These are phyloP conservation scores for Cyanoderma ruficeps DNA, from an alignment of 2,113 vertebrate genomes.

Conservation along the genomic window DNA sequence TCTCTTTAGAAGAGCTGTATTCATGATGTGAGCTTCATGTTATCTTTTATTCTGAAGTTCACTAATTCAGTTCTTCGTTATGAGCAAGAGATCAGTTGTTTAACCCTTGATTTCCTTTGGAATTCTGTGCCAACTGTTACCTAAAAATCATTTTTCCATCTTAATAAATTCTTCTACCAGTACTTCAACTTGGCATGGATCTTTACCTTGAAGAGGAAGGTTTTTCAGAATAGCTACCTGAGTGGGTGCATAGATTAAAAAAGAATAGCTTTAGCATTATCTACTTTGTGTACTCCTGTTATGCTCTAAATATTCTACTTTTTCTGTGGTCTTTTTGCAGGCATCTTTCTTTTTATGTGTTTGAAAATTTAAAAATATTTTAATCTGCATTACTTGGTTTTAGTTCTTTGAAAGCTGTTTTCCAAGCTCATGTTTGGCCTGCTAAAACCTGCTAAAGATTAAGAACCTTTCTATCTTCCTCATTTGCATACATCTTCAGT, in stretches of 20 bases:
- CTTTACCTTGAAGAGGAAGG: not conserved
- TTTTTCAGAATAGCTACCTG: not conserved
- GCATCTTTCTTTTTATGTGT: not conserved
- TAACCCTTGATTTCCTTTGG: not conserved
- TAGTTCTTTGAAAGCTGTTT: not conserved
- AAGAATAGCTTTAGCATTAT: not conserved
- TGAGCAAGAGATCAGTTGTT: not conserved
- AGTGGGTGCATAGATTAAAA: not conserved
- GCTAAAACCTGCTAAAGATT: not conserved
- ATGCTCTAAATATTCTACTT: not conserved
- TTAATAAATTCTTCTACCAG: not conserved
- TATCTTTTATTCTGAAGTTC: not conserved
- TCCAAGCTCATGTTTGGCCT: not conserved
- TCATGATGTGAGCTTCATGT: not conserved
- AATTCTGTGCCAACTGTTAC: not conserved
- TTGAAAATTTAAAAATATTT: not conserved
- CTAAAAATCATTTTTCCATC: not conserved
- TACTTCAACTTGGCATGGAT: not conserved
- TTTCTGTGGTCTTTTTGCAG: not conserved
- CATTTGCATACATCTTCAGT: not conserved
- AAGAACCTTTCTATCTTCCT: not conserved
- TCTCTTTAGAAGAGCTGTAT: not conserved
- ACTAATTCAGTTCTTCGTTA: not conserved
- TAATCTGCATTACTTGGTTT: not conserved
- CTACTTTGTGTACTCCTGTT: not conserved